phyloP scores from a whole-genome alignment of 1,140 invertebrate genomes.

The Halictus rubicundus region DNA sequence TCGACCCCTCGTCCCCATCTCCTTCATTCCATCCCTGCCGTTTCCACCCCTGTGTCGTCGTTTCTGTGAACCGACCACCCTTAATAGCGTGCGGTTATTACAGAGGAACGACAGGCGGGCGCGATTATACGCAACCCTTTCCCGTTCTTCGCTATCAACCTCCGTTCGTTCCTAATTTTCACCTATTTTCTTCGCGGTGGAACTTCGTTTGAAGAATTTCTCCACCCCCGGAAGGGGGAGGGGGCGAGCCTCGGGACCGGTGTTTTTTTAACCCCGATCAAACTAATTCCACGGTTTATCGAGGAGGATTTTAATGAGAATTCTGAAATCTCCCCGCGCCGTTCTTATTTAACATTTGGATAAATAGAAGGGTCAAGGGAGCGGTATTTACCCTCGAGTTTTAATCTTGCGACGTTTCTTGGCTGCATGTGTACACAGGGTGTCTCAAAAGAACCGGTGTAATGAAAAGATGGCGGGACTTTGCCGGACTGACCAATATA shows the following conservation, averaged over 20 bases:
- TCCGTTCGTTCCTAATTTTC: slow-evolving; percentile 37
- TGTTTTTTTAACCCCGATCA: neutral
- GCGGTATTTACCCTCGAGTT: too few relatives aligned
- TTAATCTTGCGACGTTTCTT: too few relatives aligned
- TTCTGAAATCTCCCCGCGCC: too few relatives aligned
- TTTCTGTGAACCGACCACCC: slow-evolving; percentile 36
- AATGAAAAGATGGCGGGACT: too few relatives aligned
- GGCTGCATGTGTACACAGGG: neutral
- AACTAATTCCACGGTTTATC: neutral
- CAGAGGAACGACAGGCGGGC: slow-evolving; percentile 39
- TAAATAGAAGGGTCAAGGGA: too few relatives aligned
- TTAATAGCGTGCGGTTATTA: slow-evolving; percentile 46
- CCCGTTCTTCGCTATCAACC: slow-evolving; percentile 18
- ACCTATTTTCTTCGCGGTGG: neutral
- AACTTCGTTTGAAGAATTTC: slow-evolving; percentile 17
- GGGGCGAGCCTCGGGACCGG: too few relatives aligned
- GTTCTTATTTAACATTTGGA: too few relatives aligned
- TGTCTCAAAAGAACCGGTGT: neutral
- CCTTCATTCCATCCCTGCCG: slow-evolving; percentile 12
- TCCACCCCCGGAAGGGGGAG: neutral
- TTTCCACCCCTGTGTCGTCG: neutral
- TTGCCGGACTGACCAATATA: too few relatives aligned
- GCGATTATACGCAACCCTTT: slow-evolving; percentile 39
- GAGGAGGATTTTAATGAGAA: neutral
- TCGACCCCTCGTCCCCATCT: too few relatives aligned